phyloP scores from a whole-genome alignment of 2,113 vertebrate genomes.

The Myotis davidii region DNA sequence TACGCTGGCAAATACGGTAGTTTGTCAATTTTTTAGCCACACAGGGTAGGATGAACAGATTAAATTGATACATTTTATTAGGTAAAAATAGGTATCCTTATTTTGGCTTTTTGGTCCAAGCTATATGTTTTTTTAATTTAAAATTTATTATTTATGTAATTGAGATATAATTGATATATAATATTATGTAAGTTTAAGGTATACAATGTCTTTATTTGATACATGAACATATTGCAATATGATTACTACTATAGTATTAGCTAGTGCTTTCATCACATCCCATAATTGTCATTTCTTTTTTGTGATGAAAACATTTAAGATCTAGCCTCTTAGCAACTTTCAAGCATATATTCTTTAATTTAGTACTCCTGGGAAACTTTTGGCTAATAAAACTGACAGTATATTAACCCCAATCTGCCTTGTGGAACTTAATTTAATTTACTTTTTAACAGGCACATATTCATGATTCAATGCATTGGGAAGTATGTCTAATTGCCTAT shows the following conservation, averaged over 20 bases:
- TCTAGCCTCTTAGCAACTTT: neutral
- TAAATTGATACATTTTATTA: neutral
- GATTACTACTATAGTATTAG: neutral
- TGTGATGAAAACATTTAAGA: neutral
- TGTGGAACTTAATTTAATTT: slow-evolving; percentile 16
- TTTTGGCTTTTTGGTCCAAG: neutral
- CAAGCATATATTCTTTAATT: neutral
- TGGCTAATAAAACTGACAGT: neutral
- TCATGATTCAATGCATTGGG: neutral
- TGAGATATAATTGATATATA: neutral
- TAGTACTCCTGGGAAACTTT: neutral
- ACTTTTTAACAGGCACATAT: neutral
- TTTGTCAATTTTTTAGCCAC: neutral
- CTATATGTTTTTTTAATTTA: neutral
- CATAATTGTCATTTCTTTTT: neutral
- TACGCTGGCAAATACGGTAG: no score
- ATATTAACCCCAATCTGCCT: neutral
- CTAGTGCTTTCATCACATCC: neutral
- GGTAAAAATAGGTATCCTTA: neutral
- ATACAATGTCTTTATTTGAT: neutral
- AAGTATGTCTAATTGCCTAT: neutral
- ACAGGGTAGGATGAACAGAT: neutral
- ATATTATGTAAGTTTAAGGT: neutral
- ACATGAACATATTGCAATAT: neutral
- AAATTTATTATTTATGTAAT: neutral